Evolutionary conservation across 2,113 vertebrate genomes (phyloP).

Genomic region (Periophthalmodon schlosseri): DNA sequence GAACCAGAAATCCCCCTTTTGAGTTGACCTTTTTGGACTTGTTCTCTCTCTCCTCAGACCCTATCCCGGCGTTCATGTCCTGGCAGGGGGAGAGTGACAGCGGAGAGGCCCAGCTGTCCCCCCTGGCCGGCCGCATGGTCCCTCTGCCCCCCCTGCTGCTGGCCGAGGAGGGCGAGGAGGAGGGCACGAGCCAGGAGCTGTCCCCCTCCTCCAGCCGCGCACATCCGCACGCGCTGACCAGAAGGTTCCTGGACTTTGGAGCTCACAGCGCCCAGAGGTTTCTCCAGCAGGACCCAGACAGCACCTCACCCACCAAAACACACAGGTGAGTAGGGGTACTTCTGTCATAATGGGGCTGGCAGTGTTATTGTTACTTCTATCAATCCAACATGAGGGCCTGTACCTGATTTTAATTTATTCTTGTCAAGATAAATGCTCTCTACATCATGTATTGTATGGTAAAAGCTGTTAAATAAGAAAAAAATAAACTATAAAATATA

Average conservation of each 20-base stretch:
- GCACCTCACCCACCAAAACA: conserved; percentile 88
- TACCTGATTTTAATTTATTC: too few relatives aligned
- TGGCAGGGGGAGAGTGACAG: conserved; percentile 94
- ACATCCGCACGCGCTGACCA: conserved; percentile 83
- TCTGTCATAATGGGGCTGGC: background rate
- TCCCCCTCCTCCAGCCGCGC: conserved; percentile 67
- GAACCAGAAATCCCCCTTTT: background rate
- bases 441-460: too few relatives aligned
- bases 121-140: conserved; percentile 93
- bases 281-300: conserved; percentile 86
- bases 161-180: conserved; percentile 82
- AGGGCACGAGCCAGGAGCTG: conserved; percentile 78
- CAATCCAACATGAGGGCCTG: too few relatives aligned
- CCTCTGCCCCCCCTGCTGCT: conserved; percentile 83
- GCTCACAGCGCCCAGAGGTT: conserved; percentile 88
- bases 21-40: background rate
- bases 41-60: conserved; percentile 77
- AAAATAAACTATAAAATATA: too few relatives aligned
- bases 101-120: conserved; percentile 95
- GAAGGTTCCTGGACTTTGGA: conserved; percentile 92
- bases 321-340: conserved; percentile 77
- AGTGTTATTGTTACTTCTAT: too few relatives aligned
- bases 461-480: too few relatives aligned
- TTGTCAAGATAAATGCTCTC: too few relatives aligned
- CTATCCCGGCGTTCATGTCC: conserved; percentile 92